Percentiles rank a stretch among this genome's conserved stretches.
Conservation (phyloP, 2,113 vertebrate species). For the Oreamnos americanus region DNA sequence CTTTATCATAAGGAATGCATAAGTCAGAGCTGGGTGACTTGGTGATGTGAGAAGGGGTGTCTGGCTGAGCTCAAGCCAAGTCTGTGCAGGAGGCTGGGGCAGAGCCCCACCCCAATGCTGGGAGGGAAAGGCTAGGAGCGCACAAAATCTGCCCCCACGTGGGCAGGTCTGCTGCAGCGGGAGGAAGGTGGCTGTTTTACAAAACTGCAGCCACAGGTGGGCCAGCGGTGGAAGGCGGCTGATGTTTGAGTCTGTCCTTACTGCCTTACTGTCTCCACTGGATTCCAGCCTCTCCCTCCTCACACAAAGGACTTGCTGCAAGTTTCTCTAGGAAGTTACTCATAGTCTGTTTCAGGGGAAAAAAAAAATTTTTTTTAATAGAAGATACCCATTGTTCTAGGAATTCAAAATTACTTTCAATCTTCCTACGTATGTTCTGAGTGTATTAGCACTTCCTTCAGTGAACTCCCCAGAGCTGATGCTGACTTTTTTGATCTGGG, state of each 20-base stretch:
- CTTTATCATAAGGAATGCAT: constrained; percentile 40
- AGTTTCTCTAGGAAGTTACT: not conserved
- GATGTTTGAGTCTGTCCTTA: not conserved
- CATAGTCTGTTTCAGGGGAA: not conserved
- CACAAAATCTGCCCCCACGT: not conserved
- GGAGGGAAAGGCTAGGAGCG: not conserved
- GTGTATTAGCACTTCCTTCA: not conserved
- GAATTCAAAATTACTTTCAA: not conserved
- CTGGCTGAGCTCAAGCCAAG: fast-evolving
- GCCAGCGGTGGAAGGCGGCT: not conserved
- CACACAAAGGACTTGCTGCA: not conserved
- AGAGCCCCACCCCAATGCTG: not conserved
- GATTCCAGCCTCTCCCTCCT: not conserved
- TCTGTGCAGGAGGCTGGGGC: not conserved
- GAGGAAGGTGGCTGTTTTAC: not conserved
- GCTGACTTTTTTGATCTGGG: not conserved
- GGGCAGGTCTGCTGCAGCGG: not conserved
- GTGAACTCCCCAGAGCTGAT: not conserved
- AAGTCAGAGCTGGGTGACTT: not conserved
- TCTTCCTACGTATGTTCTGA: not conserved
- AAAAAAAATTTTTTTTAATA: not conserved
- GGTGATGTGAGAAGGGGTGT: not conserved
- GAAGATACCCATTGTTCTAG: not conserved
- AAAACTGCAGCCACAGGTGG: not conserved
- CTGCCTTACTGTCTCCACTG: not conserved